Base-by-base conservation (phyloP, 2,888 invertebrate species). In the Ceramica pisi region DNA sequence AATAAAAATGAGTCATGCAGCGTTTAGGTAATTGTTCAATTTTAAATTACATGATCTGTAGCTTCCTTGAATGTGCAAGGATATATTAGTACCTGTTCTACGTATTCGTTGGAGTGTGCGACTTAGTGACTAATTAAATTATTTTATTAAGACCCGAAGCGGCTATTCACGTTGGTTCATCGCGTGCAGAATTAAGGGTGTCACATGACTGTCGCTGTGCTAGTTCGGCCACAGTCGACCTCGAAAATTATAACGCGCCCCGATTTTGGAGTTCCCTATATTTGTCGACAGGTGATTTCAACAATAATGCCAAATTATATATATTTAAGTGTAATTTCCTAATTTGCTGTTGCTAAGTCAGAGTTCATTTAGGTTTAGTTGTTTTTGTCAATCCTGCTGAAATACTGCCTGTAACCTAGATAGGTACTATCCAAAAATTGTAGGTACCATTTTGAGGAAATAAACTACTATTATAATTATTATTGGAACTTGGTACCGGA, bases 161-260 rank as follows among this genome's bases (percentile, higher is more conserved):
- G 56, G 38, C 59, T 55, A 38, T 77, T 64, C 48, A 23, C 78
- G 59, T 64, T 64, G 44, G 59, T 72, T n/a, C 41, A 70, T 80
- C 80, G 77, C 77, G 81, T 81, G 83, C 73, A 62, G 65, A 72
- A 80, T 71, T 67, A 80, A 53, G 67, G 72, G 57, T 77, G 77
- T 76, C 81, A 79, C 67, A 72, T 80, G 83, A 81, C 70, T 66
- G 80, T 41, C 21, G 55, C 26, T 41, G 64, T 23, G 69, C 80
- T 75, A 75, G 65, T 75, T 75, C 21, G 23, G 62, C 62, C 44
- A 59, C 56, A 74, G 46, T 51, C 69, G 74, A 68, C 63, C 77
- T 69, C 64, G 64, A 74, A 74, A 78, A 79, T 38, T 63, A 62
- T 44, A 67, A 63, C 78, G 26, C 75, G 73, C 59, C 46, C 61